Base-by-base conservation (phyloP, 2,888 invertebrate species). In the Apamea sordens region DNA sequence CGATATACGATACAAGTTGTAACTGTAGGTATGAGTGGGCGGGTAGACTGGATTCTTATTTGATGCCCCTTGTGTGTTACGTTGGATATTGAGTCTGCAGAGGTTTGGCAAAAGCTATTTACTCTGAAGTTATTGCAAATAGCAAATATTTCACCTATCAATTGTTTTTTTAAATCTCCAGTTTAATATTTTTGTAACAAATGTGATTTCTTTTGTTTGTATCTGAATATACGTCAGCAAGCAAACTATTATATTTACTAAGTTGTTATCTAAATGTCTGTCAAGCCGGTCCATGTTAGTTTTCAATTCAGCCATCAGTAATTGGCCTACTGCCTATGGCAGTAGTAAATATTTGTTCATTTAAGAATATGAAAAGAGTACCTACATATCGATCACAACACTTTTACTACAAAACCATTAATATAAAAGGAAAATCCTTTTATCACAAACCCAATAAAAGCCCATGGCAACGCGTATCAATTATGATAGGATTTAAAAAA, bases 1-100 rank as follows among this genome's bases (percentile, higher is more conserved):
- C 76, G 59, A 86, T 78, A 79, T 77, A 83, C 53, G 53, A 64
- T 67, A 79, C 59, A 82, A 79, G n/a, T 84, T 79, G 64, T 86
- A 83, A 75, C 59, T 79, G 47, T 64, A n/a, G n/a, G n/a, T n/a
- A n/a, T 56, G 28, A 83, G 73, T 59, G 21, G 77, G 77, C 21
- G 73, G 73, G 77, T 53, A 36, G 50, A 24, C 36, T 10, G 28
- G 32, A 67, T 67, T 75, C 8, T 59, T 73, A 86, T 77, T 75
- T 75, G 32, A 28, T 8, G 10, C 8, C 36, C 24, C 68, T 44
- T n/a, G 56, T 79, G 47, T 68, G 4, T 36, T 44, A 21, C 0
- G 13, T 28, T 73, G 5, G 36, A 64, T 47, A 13, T 28, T 36
- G 36, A 28, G 2, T 71, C 15, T 70, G 32, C 24, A 28, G 3